phyloP scores from a whole-genome alignment of 2,888 invertebrate species.

The Glyphotaelius pellucidus region DNA sequence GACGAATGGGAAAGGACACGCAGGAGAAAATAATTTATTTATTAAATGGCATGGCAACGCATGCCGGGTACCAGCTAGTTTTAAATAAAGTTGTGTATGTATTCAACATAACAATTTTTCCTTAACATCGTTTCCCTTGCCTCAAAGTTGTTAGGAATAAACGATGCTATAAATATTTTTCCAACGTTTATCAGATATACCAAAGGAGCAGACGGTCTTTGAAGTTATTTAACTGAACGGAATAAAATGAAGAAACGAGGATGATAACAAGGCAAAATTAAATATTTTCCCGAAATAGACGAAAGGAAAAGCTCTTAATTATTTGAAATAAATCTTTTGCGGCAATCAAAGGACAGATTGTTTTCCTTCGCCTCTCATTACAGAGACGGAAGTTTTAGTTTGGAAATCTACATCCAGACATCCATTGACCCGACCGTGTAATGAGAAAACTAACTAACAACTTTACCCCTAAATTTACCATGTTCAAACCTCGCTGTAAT shows the following conservation, averaged over 20 bases:
- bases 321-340: conserved; percentile 17
- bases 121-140: neutral
- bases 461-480: neutral
- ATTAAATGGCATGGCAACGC: too few relatives aligned
- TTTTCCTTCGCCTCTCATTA: conserved; percentile 43
- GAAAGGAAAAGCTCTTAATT: conserved; percentile 30
- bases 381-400: conserved; percentile 39
- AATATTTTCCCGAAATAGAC: conserved; percentile 15
- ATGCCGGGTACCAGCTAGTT: too few relatives aligned
- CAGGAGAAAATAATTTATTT: too few relatives aligned
- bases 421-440: conserved; percentile 29
- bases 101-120: neutral
- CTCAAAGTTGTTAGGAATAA: neutral
- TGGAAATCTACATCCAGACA: conserved; percentile 23
- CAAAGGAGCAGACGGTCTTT: neutral
- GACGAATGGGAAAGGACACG: too few relatives aligned
- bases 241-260: neutral
- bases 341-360: conserved; percentile 35
- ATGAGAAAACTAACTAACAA: conserved; percentile 16
- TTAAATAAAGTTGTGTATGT: neutral
- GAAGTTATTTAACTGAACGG: neutral
- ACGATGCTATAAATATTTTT: neutral
- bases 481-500: neutral
- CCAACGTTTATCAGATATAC: neutral
- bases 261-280: conserved; percentile 6